These are phyloP conservation scores for Antechinus stuartii DNA, from an alignment of 2,113 vertebrate species.

Conservation along the genomic window DNA sequence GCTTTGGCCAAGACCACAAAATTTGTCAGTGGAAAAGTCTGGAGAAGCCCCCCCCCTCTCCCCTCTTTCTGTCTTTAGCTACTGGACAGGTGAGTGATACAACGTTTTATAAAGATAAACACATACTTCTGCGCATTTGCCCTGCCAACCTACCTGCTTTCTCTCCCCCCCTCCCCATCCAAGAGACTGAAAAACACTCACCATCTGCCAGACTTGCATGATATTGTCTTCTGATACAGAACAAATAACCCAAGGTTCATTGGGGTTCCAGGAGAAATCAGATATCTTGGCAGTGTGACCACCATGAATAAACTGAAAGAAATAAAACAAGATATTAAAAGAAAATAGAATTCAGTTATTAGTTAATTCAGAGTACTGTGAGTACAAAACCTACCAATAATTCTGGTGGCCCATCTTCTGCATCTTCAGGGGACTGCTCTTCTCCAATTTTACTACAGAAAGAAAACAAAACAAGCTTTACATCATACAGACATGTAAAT, in stretches of 20 bases:
- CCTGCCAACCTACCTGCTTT: background rate
- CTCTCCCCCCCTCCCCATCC: background rate
- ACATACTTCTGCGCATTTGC: background rate
- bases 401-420: constrained; percentile 98
- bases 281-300: constrained; percentile 99
- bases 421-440: constrained; percentile 97
- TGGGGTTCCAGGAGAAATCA: constrained; percentile 99
- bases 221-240: constrained; percentile 99
- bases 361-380: background rate
- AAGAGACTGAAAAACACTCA: constrained; percentile 76
- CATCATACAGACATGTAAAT: background rate
- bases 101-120: constrained; percentile 31
- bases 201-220: constrained; percentile 99
- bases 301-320: constrained; percentile 93
- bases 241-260: constrained; percentile 99
- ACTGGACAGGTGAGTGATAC: background rate
- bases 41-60: background rate
- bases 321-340: constrained; percentile 20
- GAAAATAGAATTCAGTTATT: background rate
- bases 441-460: constrained; percentile 96
- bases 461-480: constrained; percentile 29
- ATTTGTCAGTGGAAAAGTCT: background rate
- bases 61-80: background rate
- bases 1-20: background rate
- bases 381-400: constrained; percentile 89